These are phyloP conservation scores for Cataglyphis rosenhaueri DNA, from an alignment of 2,888 invertebrate species.

Conservation along the genomic window DNA sequence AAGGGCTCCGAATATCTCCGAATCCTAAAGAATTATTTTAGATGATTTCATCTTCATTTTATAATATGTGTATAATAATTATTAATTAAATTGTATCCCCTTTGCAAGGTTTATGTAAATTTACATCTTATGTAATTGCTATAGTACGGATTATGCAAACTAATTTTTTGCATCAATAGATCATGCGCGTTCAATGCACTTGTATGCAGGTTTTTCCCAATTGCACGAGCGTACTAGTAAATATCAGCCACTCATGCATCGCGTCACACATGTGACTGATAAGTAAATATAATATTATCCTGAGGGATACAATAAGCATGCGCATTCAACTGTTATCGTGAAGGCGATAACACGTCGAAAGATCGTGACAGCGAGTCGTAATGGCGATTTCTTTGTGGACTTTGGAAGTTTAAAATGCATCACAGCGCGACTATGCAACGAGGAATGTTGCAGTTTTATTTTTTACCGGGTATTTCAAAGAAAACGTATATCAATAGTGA, in stretches of 20 bases:
- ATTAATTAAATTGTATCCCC: not conserved
- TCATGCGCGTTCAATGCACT: not conserved
- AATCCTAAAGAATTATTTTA: not conserved
- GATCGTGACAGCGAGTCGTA: not conserved
- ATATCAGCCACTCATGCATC: not conserved
- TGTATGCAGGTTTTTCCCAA: not conserved
- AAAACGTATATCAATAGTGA: not conserved
- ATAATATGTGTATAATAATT: not conserved
- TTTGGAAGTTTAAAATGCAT: not conserved
- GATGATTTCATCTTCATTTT: not conserved
- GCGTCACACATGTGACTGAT: conserved; percentile 30
- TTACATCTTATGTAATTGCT: not conserved
- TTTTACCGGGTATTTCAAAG: not conserved
- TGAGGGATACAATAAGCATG: not conserved
- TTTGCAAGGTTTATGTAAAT: not conserved
- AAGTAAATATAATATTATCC: conserved; percentile 54
- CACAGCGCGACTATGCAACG: not conserved
- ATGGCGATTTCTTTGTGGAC: not conserved
- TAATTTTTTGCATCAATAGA: not conserved
- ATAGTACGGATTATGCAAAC: not conserved
- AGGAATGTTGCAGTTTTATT: not conserved
- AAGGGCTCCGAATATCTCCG: not conserved
- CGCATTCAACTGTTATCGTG: not conserved
- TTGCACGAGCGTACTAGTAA: not conserved
- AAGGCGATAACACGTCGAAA: conserved; percentile 50